Conservation (phyloP, 2,113 vertebrate genomes). For the Pipa parva region DNA sequence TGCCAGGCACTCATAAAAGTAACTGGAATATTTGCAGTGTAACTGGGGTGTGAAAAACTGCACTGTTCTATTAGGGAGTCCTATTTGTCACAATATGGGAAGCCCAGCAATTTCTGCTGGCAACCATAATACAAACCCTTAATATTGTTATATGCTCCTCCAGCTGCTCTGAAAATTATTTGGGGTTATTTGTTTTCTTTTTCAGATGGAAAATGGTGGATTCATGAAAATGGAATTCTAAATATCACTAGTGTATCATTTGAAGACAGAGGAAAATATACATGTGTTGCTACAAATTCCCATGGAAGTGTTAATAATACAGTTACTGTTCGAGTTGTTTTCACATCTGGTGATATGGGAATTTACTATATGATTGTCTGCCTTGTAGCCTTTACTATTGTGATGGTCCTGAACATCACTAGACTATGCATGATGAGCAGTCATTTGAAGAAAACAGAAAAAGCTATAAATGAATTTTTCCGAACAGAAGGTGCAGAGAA, state of each 20-base stretch:
- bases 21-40: too few relatives aligned
- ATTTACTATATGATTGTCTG: slow-evolving; percentile 98
- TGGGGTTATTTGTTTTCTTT: slow-evolving; percentile 32
- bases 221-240: slow-evolving; percentile 74
- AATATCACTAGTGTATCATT: slow-evolving; percentile 91
- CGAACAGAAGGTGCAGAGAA: slow-evolving; percentile 97
- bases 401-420: slow-evolving; percentile 91
- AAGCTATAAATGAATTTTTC: slow-evolving; percentile 98
- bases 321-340: slow-evolving; percentile 86
- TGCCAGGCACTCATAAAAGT: too few relatives aligned
- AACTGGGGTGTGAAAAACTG: too few relatives aligned
- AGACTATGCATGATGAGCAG: slow-evolving; percentile 99
- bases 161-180: background rate
- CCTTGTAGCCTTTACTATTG: slow-evolving; percentile 92
- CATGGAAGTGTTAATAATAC: slow-evolving; percentile 84
- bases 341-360: slow-evolving; percentile 92
- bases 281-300: slow-evolving; percentile 79
- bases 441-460: slow-evolving; percentile 97
- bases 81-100: too few relatives aligned
- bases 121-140: too few relatives aligned
- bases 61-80: too few relatives aligned
- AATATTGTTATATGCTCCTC: too few relatives aligned
- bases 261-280: slow-evolving; percentile 92
- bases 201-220: slow-evolving; percentile 78
- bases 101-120: too few relatives aligned